phyloP scores from a whole-genome alignment of 2,797 vertebrate species.

The Tragopan temminckii region DNA sequence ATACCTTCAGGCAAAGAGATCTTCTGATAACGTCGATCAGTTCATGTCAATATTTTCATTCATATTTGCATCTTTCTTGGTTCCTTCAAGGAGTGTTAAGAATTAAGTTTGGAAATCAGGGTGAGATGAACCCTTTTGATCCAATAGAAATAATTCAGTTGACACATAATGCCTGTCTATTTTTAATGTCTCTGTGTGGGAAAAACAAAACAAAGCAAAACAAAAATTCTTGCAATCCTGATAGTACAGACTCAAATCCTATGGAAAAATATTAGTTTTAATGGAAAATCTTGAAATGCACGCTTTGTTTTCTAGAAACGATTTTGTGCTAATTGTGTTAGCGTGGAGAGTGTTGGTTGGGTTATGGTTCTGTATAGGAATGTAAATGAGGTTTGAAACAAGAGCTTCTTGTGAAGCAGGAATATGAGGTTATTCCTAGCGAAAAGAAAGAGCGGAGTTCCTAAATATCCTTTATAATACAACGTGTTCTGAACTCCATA shows the following conservation, averaged over 20 bases:
- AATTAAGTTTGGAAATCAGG: not conserved
- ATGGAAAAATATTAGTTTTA: constrained; percentile 20
- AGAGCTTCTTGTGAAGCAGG: constrained; percentile 33
- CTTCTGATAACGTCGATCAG: constrained; percentile 49
- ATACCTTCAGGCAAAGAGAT: constrained; percentile 52
- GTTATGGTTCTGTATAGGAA: constrained; percentile 28
- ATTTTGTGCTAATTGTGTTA: not conserved
- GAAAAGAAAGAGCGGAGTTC: not conserved
- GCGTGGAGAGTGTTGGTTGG: not conserved
- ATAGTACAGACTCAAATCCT: constrained; percentile 1
- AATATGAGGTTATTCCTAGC: not conserved
- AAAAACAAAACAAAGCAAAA: not conserved
- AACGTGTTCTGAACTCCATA: not conserved
- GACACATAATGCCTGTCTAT: not conserved
- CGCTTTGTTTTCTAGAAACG: constrained; percentile 12
- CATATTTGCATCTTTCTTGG: constrained; percentile 10
- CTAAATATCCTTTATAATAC: constrained; percentile 27
- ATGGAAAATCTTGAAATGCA: constrained; percentile 9
- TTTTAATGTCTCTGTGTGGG: not conserved
- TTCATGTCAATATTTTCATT: constrained; percentile 25
- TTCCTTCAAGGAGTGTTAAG: constrained; percentile 39
- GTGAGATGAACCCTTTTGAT: constrained; percentile 13
- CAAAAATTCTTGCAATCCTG: not conserved
- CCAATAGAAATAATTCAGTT: not conserved
- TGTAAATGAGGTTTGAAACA: constrained; percentile 47